Conservation (phyloP, 2,113 vertebrate species). For the Toxotes chatareus region DNA sequence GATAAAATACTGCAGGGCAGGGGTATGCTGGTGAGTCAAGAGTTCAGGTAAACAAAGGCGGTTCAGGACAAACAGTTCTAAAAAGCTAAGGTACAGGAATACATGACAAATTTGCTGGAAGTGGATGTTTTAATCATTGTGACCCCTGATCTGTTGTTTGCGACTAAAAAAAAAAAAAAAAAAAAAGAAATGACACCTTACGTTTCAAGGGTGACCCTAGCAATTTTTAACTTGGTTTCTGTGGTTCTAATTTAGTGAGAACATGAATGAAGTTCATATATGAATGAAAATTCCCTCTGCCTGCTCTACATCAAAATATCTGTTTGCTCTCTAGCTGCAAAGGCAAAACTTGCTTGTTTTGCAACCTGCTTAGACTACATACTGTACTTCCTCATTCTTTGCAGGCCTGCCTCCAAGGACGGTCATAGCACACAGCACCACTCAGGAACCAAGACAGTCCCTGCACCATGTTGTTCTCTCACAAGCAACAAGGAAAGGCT, state of each 20-base stretch:
- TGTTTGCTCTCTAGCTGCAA: too few species aligned
- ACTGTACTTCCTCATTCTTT: background rate
- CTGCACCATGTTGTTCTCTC: background rate
- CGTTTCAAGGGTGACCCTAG: background rate
- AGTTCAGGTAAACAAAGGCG: slow-evolving; percentile 38
- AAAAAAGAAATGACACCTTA: background rate
- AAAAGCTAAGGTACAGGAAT: background rate
- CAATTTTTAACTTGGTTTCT: too few species aligned
- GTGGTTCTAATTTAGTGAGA: too few species aligned
- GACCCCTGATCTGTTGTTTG: background rate
- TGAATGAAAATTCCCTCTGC: background rate
- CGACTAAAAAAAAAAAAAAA: background rate
- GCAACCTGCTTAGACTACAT: background rate
- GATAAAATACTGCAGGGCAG: slow-evolving; percentile 7
- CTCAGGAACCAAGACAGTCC: background rate
- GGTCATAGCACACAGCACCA: background rate
- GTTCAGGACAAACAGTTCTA: slow-evolving; percentile 18
- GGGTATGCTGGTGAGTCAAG: background rate
- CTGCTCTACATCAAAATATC: background rate
- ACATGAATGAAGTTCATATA: background rate
- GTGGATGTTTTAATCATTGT: background rate
- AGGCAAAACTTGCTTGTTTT: too few species aligned
- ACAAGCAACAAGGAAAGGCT: background rate
- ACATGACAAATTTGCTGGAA: background rate
- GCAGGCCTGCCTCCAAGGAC: background rate